Base-by-base conservation (phyloP, 2,888 invertebrate species). In the Podabrus alpinus region DNA sequence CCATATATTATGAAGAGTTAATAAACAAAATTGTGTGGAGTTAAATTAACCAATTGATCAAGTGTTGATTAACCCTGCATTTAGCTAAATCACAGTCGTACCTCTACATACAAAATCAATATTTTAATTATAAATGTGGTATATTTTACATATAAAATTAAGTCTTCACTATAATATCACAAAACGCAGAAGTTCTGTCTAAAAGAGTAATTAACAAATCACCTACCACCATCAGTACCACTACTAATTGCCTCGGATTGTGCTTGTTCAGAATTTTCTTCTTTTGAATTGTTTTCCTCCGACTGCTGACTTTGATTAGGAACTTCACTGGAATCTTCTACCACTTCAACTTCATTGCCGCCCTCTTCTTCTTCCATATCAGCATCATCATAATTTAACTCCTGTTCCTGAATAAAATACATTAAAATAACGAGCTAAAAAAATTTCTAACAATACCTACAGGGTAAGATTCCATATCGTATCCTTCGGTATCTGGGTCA, bases 221-320 rank as follows among this genome's bases (percentile, higher is more conserved):
- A 45, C 45, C 45, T 45, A 45, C 80, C 79, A 90, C 91, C 90
- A 81, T 92, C 92, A 16, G 92, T 91, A 82, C 93, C 94, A 83
- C 94, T 94, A 86, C 94, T 94, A 79, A 94, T 94, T 69, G 94
- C 92, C 84, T 94, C 90, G 0, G 90, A 89, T 75, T 90, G 90
- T 72, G 89, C 88, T 66, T 84, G 84, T 82, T 85, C 85, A 69
- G 80, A 69, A 59, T 88, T 90, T 84, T 90, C 85, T 87, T 84
- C 87, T 85, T 78, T 80, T 10, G 78, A 75, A 60, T 71, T 74
- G 68, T 78, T 81, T 59, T 84, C 85, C 17, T 83, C 79, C 15
- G 82, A 83, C 59, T 84, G 80, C 76, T 87, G 86, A 76, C 87
- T 92, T 88, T 87, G 94, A 88, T 90, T 92, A 81, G 91, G 90